Evolutionary conservation across 2,888 invertebrate species (phyloP).

Genomic region (Dasypolia templi): DNA sequence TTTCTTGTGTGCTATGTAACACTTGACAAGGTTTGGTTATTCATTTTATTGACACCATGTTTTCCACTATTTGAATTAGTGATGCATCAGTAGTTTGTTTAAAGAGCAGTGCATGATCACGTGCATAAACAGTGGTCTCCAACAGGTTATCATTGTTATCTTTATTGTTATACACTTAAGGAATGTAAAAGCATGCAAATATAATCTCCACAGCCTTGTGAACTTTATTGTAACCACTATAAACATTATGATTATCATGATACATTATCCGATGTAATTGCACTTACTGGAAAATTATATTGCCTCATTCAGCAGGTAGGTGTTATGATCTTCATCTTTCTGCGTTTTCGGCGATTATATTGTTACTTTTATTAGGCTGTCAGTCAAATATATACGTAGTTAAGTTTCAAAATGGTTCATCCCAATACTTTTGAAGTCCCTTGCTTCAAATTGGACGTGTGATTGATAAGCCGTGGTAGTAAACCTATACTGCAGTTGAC

Average conservation of each 20-base stretch:
- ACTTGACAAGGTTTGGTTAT: not conserved
- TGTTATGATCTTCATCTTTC: not conserved
- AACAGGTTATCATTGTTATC: constrained; percentile 39
- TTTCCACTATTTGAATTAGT: not conserved
- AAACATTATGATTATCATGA: constrained; percentile 14
- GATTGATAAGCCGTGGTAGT: not conserved
- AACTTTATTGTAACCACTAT: constrained; percentile 42
- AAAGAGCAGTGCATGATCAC: constrained; percentile 21
- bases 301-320: not conserved
- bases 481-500: constrained; percentile 15
- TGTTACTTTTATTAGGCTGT: not conserved
- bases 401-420: not conserved
- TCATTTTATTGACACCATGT: constrained; percentile 2
- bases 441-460: not conserved
- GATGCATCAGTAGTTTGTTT: constrained; percentile 12
- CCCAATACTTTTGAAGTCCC: not conserved
- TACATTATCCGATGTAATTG: constrained; percentile 28
- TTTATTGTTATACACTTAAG: constrained; percentile 49
- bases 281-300: constrained; percentile 10
- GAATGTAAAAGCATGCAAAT: constrained; percentile 41
- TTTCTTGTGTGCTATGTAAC: constrained; percentile 15
- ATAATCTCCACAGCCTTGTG: constrained; percentile 52
- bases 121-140: constrained; percentile 50
- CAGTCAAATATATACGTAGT: not conserved
- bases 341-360: not conserved